A percentile compares a stretch with the other conserved stretches of the same genome.
phyloP scores from a whole-genome alignment of 2,888 invertebrate species.

The Monoplex corrugatus region DNA sequence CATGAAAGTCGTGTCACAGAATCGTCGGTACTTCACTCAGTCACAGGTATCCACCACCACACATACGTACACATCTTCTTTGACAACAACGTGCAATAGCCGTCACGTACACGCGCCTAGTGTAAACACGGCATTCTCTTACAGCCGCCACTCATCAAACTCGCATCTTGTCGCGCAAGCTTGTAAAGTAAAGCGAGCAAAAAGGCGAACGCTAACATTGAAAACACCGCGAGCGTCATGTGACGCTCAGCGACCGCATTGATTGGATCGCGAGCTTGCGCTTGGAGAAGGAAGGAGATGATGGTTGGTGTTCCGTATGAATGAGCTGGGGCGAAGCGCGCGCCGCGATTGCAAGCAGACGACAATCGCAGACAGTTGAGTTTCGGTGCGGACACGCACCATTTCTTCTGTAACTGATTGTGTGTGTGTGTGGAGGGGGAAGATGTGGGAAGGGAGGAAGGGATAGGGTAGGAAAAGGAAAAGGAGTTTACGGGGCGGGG shows the following conservation, averaged over 20 bases:
- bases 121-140: conserved; percentile 42
- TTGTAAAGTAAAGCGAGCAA: conserved; percentile 33
- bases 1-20: too few relatives aligned
- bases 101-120: conserved; percentile 28
- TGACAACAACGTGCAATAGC: too few relatives aligned
- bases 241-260: neutral
- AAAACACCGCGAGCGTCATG: conserved; percentile 32
- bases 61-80: too few relatives aligned
- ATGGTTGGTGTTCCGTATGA: neutral
- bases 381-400: conserved; percentile 20
- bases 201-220: conserved; percentile 46
- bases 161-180: conserved; percentile 49
- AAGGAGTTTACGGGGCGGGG: neutral
- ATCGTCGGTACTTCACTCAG: too few relatives aligned
- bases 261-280: conserved; percentile 45
- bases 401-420: conserved; percentile 38
- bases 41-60: too few relatives aligned
- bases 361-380: conserved; percentile 42
- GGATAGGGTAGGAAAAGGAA: conserved; percentile 9
- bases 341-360: conserved; percentile 43
- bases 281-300: neutral
- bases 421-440: neutral
- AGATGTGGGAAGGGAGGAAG: neutral
- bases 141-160: conserved; percentile 43
- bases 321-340: conserved; percentile 50